Evolutionary conservation across 2,113 vertebrate species (phyloP).

Genomic region (Dissostichus mawsoni): DNA sequence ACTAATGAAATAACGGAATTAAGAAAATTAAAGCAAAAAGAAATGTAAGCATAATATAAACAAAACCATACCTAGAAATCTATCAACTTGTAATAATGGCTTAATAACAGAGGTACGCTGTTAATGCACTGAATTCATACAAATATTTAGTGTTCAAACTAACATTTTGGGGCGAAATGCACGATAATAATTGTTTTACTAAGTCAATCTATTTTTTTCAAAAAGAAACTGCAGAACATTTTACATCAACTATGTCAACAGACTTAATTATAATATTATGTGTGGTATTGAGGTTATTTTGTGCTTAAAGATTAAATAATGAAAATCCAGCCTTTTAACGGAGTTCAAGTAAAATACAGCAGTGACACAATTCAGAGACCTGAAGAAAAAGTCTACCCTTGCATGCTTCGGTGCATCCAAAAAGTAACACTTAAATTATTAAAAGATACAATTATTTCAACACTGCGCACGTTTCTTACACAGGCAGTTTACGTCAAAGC

Average conservation of each 20-base stretch:
- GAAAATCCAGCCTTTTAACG: background rate
- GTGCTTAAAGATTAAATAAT: background rate
- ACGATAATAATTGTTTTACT: background rate
- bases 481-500: background rate
- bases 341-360: background rate
- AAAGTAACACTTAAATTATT: slow-evolving; percentile 10
- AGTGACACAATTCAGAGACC: slow-evolving; percentile 6
- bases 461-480: background rate
- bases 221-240: background rate
- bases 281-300: background rate
- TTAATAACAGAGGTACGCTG: background rate
- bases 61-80: background rate
- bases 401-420: slow-evolving; percentile 16
- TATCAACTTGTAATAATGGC: background rate
- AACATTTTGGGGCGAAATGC: background rate
- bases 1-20: background rate
- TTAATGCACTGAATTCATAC: background rate
- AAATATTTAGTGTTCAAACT: background rate
- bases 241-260: background rate
- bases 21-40: background rate
- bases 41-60: background rate
- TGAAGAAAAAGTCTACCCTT: slow-evolving; percentile 21
- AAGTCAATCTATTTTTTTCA: background rate
- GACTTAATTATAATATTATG: background rate
- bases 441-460: slow-evolving; percentile 10